phyloP scores from a whole-genome alignment of 2,888 invertebrate species.

The Phymatocera aterrima region DNA sequence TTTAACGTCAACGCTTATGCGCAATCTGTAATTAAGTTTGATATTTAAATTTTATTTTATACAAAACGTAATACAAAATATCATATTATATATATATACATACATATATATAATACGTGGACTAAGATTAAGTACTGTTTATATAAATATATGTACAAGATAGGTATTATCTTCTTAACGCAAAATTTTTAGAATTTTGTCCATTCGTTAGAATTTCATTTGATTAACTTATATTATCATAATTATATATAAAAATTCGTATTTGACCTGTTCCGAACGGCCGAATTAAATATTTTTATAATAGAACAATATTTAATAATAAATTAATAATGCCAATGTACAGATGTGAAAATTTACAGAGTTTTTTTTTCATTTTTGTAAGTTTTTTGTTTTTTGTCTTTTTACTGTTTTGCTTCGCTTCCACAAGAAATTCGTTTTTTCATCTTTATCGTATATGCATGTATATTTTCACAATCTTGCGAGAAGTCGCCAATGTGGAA shows the following conservation, averaged over 20 bases:
- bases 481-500: constrained; percentile 43
- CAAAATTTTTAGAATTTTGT: constrained; percentile 47
- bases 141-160: constrained; percentile 53
- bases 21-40: neutral
- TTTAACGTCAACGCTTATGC: neutral
- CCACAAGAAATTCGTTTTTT: neutral
- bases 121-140: constrained; percentile 56
- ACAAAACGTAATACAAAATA: constrained; percentile 60
- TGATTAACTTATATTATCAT: neutral
- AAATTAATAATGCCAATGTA: constrained; percentile 50
- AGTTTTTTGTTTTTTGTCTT: constrained; percentile 10
- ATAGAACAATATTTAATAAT: constrained; percentile 45
- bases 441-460: neutral
- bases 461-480: constrained; percentile 26
- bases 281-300: constrained; percentile 44
- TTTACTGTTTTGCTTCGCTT: neutral
- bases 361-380: constrained; percentile 15
- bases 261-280: constrained; percentile 41
- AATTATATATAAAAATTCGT: neutral
- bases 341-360: constrained; percentile 48
- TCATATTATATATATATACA: too few species aligned
- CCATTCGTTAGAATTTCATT: constrained; percentile 34
- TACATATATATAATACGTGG: constrained; percentile 48
- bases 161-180: constrained; percentile 15
- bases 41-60: constrained; percentile 53